Conservation (phyloP, 2,113 vertebrate species). For the Heliornis fulica region DNA sequence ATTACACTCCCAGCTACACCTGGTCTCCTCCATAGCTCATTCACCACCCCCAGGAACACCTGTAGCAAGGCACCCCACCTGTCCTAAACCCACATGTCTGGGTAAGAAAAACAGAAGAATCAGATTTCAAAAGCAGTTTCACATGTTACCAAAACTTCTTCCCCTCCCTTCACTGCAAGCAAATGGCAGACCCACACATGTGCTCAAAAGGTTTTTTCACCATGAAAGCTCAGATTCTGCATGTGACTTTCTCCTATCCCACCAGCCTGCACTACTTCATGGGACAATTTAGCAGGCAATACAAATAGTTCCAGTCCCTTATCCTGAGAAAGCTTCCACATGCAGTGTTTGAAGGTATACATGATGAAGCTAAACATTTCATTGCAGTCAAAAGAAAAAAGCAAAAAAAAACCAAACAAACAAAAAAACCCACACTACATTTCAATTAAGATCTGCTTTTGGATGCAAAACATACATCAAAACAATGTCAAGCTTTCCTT, state of each 20-base stretch:
- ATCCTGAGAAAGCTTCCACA: background rate
- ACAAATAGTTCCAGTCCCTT: background rate
- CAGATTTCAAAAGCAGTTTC: background rate
- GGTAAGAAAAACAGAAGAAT: background rate
- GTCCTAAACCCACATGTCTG: background rate
- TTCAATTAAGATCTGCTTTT: background rate
- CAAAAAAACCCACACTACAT: background rate
- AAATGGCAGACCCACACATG: rapidly evolving
- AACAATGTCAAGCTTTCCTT: background rate
- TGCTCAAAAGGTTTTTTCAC: background rate
- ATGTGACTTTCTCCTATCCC: background rate
- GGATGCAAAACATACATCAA: background rate
- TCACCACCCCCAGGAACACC: background rate
- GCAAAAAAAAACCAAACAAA: no score
- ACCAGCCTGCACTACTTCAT: background rate
- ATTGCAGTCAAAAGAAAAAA: no score
- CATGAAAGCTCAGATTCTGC: background rate
- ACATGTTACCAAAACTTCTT: background rate
- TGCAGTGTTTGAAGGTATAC: background rate
- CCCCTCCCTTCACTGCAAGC: background rate
- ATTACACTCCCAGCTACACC: background rate
- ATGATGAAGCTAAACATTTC: background rate
- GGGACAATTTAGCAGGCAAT: background rate
- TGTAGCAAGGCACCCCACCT: background rate
- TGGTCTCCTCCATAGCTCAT: background rate